Conservation (phyloP, 2,113 vertebrate genomes). For the Serilophus lunatus region DNA sequence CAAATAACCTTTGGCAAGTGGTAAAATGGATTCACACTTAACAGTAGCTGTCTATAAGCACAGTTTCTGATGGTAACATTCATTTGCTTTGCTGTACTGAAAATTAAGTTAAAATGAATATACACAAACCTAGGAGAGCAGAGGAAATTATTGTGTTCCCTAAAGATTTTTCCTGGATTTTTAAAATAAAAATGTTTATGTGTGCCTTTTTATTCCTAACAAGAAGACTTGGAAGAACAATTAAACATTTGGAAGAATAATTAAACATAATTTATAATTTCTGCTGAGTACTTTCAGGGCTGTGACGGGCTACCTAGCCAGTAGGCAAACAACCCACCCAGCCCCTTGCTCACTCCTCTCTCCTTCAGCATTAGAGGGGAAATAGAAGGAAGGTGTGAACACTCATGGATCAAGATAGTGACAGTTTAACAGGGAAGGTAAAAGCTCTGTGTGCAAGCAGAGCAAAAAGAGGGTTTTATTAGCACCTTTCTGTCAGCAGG, state of each 20-base stretch:
- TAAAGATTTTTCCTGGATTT: neutral
- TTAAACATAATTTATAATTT: neutral
- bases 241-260: too few species aligned
- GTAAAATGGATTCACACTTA: neutral
- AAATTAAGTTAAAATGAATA: neutral
- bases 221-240: neutral
- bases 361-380: accelerated
- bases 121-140: neutral
- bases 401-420: neutral
- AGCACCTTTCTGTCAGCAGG: neutral
- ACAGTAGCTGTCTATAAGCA: neutral
- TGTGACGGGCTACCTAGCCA: neutral
- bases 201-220: neutral
- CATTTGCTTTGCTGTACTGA: neutral
- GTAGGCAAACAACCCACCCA: neutral
- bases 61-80: too few species aligned
- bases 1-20: neutral
- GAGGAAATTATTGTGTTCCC: neutral
- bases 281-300: neutral
- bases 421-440: neutral
- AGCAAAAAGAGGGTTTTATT: neutral
- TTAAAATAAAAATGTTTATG: neutral
- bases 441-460: neutral
- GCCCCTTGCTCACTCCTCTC: neutral
- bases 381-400: neutral